These are phyloP conservation scores for Cladopsammia gracilis DNA, from an alignment of 64 coral and sea anemone genomes.

Conservation along the genomic window DNA sequence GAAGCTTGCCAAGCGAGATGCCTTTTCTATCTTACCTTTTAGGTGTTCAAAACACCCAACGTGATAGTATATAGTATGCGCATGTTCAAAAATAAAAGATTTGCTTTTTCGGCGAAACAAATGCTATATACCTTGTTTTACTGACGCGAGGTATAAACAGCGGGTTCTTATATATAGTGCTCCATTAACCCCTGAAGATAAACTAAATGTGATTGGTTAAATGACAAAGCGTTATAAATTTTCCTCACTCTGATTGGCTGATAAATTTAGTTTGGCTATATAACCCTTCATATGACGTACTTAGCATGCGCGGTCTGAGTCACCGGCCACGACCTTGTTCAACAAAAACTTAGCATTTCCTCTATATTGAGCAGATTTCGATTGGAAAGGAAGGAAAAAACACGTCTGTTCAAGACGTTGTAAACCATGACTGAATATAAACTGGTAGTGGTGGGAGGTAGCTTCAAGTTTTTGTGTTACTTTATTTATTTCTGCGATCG, in stretches of 20 bases:
- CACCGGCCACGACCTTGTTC: conserved; percentile 77
- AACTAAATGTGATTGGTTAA: conserved; percentile 43
- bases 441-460: conserved; percentile 99
- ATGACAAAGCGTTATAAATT: conserved; percentile 35
- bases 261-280: conserved; percentile 95
- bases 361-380: conserved; percentile 33
- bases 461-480: background rate
- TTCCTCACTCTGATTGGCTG: conserved; percentile 85
- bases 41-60: no score
- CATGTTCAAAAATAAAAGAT: no score
- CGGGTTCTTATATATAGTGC: background rate
- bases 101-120: no score
- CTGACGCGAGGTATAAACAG: background rate
- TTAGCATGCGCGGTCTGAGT: conserved; percentile 56
- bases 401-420: conserved; percentile 37
- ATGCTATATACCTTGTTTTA: no score
- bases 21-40: no score
- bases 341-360: conserved; percentile 67
- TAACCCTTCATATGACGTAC: conserved; percentile 21
- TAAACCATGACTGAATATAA: conserved; percentile 97
- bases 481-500: background rate
- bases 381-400: background rate
- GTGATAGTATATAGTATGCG: no score
- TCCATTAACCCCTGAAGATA: background rate
- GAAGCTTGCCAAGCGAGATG: no score